Evolutionary conservation across 2,113 vertebrate species (phyloP), one percentile per base, ranked within the genome.

Genomic region (Lycocorax pyrrhopterus): DNA sequence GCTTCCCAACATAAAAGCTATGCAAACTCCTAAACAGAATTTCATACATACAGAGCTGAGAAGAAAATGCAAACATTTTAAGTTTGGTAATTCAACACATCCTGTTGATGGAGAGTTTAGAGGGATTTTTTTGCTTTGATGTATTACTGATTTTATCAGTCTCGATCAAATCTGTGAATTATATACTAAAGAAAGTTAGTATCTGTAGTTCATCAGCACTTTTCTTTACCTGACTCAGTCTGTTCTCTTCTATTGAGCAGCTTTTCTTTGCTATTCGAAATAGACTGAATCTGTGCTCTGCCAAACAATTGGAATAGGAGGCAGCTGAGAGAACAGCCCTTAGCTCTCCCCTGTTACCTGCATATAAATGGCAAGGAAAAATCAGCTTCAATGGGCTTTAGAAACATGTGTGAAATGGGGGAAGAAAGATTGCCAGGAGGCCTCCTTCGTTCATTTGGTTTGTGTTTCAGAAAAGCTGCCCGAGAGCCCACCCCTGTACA

Each of bases 271-370:
- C 26, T 37, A 3, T 37, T 79, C 33, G 8, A 46, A 69, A 17
- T 29, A 23, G 14, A 33, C 29, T 46, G 56, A 51, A 6, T 4
- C 26, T 19, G 41, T 73, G 32, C 43, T 84, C 43, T 56, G 41
- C 39, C 32, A 52, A 64, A 62, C 47, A 51, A 22, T 1, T 46
- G 51, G 17, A 87, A 49, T 20, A 35, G 37, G 47, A 15, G 22
- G 25, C 0, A 0, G 21, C 46, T 29, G 52, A 87, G 60, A 64
- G 39, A 74, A 13, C 6, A 26, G 26, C 26, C 37, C n/a, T 41
- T 71, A 25, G 12, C 16, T 58, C 35, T 44, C 9, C 32, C 27
- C 26, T 60, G 2, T 52, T 60, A 41, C 25, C 62, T 82, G 32
- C 37, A 3, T 53, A 37, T 44, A 68, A 91, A 72, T 22, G 41